These are phyloP conservation scores for Eurosta solidaginis DNA, from an alignment of 1,140 invertebrate genomes.

Conservation along the genomic window DNA sequence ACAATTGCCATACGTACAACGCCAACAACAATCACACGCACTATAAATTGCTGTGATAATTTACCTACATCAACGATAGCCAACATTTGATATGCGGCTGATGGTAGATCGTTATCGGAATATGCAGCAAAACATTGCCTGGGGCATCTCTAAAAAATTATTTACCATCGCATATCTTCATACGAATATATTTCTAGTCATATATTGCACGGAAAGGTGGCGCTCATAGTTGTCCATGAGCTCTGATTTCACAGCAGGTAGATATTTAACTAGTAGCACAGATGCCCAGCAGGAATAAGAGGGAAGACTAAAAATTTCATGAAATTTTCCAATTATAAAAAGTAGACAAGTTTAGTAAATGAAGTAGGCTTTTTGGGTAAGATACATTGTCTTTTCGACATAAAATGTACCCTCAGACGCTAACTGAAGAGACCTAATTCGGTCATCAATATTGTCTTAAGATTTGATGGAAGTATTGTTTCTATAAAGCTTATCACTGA, in stretches of 20 bases:
- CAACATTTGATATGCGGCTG: conserved; percentile 21
- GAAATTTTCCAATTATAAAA: no score
- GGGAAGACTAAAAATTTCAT: no score
- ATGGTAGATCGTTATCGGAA: conserved; percentile 3
- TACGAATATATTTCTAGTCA: neutral
- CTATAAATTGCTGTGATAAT: neutral
- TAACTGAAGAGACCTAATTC: no score
- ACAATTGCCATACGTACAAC: neutral
- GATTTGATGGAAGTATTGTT: no score
- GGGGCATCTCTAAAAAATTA: conserved; percentile 5
- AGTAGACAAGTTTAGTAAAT: no score
- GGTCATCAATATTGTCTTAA: no score
- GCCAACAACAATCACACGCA: neutral
- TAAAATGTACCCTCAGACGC: no score
- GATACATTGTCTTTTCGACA: no score
- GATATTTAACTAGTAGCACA: neutral
- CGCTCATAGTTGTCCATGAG: conserved; percentile 1
- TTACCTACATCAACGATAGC: neutral
- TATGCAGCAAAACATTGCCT: neutral
- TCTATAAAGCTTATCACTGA: no score
- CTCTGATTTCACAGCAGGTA: conserved; percentile 23
- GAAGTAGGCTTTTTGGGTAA: no score
- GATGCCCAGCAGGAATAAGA: neutral
- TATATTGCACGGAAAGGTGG: neutral
- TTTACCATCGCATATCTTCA: neutral